These are phyloP conservation scores for mouse (Mus musculus) DNA, from an alignment of 2,113 vertebrate species.

Conservation along the genomic window DNA sequence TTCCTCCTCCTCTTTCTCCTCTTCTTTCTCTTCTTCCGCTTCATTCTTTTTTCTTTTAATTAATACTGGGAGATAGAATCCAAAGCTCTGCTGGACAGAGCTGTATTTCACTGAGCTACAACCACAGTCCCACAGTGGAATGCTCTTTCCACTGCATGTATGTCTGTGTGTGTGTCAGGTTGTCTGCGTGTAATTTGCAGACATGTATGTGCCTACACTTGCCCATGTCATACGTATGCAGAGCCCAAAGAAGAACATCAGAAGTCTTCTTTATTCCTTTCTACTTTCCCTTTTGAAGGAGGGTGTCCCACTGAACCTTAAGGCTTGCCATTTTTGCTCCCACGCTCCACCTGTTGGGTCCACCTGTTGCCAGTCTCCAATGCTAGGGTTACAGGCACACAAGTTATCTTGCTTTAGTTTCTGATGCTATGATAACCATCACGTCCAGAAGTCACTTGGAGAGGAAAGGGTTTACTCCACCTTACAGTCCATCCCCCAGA, in stretches of 20 bases:
- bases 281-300: background rate
- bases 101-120: background rate
- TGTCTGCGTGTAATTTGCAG: background rate
- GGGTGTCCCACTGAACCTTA: background rate
- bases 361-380: no score
- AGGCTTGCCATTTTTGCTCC: no score
- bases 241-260: background rate
- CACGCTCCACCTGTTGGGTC: no score
- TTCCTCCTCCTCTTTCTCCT: no score
- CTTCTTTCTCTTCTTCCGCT: background rate
- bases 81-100: background rate
- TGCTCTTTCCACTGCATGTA: background rate
- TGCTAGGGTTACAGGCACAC: background rate
- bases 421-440: background rate
- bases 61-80: background rate
- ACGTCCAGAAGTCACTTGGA: background rate
- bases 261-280: background rate
- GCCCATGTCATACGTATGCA: background rate
- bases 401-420: no score
- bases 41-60: background rate
- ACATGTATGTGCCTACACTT: background rate
- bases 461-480: background rate
- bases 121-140: no score
- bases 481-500: background rate
- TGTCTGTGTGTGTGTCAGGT: background rate